A percentile compares a stretch with the other conserved stretches of the same genome.
phyloP scores from a whole-genome alignment of 2,797 vertebrate species.

The Rhincodon typus region DNA sequence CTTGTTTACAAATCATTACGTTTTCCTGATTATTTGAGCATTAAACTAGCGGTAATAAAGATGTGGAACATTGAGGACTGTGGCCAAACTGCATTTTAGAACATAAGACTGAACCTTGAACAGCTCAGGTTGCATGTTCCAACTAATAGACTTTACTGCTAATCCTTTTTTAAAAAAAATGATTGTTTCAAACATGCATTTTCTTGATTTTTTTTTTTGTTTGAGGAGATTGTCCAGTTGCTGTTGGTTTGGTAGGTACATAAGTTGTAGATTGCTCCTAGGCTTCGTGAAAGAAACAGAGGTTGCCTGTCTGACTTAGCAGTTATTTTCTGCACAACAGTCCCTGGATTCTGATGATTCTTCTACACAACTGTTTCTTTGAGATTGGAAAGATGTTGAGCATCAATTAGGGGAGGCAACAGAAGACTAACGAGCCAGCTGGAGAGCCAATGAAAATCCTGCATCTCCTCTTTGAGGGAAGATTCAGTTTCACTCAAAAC shows the following conservation, averaged over 20 bases:
- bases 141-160: background rate
- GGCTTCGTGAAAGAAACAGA: background rate
- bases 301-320: background rate
- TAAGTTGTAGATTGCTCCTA: background rate
- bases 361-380: background rate
- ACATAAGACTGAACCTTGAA: background rate
- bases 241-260: background rate
- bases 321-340: background rate
- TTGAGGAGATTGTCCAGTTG: background rate
- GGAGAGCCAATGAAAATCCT: too few relatives aligned
- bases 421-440: too few relatives aligned
- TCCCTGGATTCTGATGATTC: background rate
- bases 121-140: background rate
- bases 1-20: background rate
- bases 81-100: background rate
- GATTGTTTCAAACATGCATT: background rate
- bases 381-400: background rate
- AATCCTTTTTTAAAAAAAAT: background rate
- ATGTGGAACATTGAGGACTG: background rate
- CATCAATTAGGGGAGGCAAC: too few relatives aligned
- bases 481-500: background rate
- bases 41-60: background rate
- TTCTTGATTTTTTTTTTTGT: background rate
- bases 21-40: background rate
- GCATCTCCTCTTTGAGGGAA: background rate